phyloP scores from a whole-genome alignment of 2,797 vertebrate genomes.

The Aplochiton taeniatus region DNA sequence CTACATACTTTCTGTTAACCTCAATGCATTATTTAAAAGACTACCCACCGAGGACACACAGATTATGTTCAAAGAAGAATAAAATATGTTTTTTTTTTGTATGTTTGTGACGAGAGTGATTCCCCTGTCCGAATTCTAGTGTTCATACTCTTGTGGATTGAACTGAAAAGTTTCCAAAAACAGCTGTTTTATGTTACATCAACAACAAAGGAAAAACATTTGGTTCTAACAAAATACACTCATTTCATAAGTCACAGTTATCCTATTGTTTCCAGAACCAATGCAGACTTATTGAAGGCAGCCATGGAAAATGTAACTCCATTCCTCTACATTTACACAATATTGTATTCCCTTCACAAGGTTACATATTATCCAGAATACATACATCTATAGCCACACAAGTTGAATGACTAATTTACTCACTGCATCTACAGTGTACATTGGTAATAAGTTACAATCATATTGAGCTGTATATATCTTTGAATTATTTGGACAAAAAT shows the following conservation, averaged over 20 bases:
- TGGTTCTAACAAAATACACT: constrained; percentile 5
- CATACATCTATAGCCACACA: constrained; percentile 21
- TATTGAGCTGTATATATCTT: constrained; percentile 36
- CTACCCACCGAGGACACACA: constrained; percentile 27
- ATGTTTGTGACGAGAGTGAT: constrained; percentile 28
- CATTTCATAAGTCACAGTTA: constrained; percentile 21
- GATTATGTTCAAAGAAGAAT: constrained; percentile 2
- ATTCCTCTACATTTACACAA: constrained; percentile 20
- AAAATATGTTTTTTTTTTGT: constrained; percentile 1
- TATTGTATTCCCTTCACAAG: constrained; percentile 16
- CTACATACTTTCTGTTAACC: neutral
- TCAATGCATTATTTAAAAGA: constrained; percentile 21
- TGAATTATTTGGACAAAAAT: constrained; percentile 37
- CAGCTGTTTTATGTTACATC: no score
- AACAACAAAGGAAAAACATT: no score
- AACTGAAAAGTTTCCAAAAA: no score
- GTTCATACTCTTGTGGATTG: neutral
- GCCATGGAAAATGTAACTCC: constrained; percentile 14
- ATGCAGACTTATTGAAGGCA: constrained; percentile 19
- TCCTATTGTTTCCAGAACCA: constrained; percentile 27
- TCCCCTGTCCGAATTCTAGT: constrained; percentile 16
- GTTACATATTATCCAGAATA: neutral
- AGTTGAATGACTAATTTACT: neutral
- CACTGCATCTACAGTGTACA: neutral
- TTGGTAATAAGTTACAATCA: neutral